phyloP scores from a whole-genome alignment of 2,888 invertebrate species.

The Drosophila nigritarsus region DNA sequence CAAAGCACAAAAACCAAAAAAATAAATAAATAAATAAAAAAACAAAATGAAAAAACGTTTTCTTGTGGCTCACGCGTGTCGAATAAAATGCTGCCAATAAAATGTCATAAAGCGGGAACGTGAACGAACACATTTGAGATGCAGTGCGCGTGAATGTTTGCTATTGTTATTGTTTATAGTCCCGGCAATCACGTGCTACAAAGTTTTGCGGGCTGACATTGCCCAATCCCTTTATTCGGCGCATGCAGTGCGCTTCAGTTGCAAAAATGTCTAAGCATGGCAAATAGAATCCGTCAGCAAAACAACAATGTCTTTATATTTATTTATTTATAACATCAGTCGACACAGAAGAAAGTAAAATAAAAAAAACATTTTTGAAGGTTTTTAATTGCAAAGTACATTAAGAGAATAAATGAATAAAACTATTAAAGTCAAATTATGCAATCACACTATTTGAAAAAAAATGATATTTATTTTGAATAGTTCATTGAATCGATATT shows the following conservation, averaged over 20 bases:
- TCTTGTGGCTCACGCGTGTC: constrained; percentile 68
- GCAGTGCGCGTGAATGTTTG: constrained; percentile 21
- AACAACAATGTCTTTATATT: constrained; percentile 15
- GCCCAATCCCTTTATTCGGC: constrained; percentile 38
- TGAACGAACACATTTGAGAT: constrained; percentile 48
- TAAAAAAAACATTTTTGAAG: background rate
- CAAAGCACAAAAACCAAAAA: constrained; percentile 5
- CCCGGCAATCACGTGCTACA: constrained; percentile 69
- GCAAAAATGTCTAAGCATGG: constrained; percentile 67
- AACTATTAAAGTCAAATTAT: background rate
- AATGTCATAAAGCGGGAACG: constrained; percentile 68
- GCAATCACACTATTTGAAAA: too few species aligned
- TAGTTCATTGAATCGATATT: background rate
- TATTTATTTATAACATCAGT: background rate
- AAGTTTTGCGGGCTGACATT: constrained; percentile 60
- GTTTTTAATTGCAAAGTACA: background rate
- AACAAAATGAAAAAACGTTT: constrained; percentile 35
- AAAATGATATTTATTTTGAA: background rate
- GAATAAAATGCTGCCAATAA: constrained; percentile 77
- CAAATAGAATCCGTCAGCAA: constrained; percentile 42
- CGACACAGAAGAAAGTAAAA: background rate
- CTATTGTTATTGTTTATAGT: constrained; percentile 50
- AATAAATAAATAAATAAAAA: constrained; percentile 32
- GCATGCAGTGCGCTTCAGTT: constrained; percentile 56
- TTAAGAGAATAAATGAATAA: background rate